A percentile compares a stretch with the other conserved stretches of the same genome.
These are phyloP conservation scores for Deroptyus accipitrinus DNA, from an alignment of 2,113 vertebrate genomes.

Conservation along the genomic window DNA sequence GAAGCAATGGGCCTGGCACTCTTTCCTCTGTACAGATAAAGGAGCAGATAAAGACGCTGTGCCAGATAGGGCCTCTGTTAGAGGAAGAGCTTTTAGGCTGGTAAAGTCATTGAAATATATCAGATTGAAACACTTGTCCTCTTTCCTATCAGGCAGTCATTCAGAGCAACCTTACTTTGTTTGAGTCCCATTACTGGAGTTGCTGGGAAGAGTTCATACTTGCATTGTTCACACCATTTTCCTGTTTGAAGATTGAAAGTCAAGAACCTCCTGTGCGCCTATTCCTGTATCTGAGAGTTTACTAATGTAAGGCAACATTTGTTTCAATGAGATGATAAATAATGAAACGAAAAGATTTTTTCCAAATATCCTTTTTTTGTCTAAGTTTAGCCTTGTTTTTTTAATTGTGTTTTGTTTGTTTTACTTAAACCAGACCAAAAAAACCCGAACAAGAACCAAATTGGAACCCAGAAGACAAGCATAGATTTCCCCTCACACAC, in stretches of 20 bases:
- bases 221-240: not conserved
- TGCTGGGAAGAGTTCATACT: not conserved
- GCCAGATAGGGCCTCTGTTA: not conserved
- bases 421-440: not conserved
- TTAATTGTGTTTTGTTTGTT: not conserved
- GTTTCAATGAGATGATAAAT: not conserved
- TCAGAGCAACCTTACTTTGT: not conserved
- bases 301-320: not conserved
- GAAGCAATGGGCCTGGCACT: slow-evolving; percentile 52
- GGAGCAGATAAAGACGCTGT: slow-evolving; percentile 22
- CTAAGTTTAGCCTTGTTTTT: not conserved
- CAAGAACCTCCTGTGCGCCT: not conserved
- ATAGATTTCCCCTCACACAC: accelerated
- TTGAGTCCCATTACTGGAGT: not conserved
- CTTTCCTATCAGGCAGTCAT: not conserved
- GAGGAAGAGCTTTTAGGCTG: slow-evolving; percentile 40
- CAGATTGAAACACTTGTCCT: slow-evolving; percentile 33
- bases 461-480: not conserved
- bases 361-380: not conserved
- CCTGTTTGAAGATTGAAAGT: not conserved
- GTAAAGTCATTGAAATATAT: slow-evolving; percentile 31
- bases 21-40: slow-evolving; percentile 48
- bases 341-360: not conserved
- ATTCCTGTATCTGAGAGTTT: not conserved
- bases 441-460: not conserved